Evolutionary conservation across 2,113 vertebrate genomes (phyloP).

Genomic region (Murina feae): DNA sequence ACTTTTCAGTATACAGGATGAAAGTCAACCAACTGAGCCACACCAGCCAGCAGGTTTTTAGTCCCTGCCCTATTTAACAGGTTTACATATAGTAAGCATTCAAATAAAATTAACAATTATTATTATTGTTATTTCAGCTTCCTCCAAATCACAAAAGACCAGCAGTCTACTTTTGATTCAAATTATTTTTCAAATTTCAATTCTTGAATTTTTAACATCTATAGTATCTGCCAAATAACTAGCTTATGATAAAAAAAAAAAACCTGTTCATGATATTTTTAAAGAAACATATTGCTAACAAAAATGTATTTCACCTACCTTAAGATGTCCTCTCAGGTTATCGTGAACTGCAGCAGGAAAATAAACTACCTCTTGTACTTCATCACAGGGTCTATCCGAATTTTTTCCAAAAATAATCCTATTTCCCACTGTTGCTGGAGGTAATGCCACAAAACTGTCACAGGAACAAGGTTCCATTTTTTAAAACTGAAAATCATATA

Average conservation of each 20-base stretch:
- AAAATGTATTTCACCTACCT: slow-evolving; percentile 81
- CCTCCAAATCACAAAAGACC: slow-evolving; percentile 2
- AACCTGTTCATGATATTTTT: not conserved
- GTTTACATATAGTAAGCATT: not conserved
- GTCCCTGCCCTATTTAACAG: not conserved
- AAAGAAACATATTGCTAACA: slow-evolving; percentile 5
- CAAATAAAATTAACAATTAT: slow-evolving; percentile 21
- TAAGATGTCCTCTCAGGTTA: slow-evolving; percentile 78
- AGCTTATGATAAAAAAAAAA: not conserved
- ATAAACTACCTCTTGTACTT: slow-evolving; percentile 93
- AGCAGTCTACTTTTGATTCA: slow-evolving; percentile 5
- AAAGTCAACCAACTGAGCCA: too few relatives aligned
- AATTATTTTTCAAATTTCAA: slow-evolving; percentile 34
- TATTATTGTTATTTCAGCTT: not conserved
- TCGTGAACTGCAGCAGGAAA: slow-evolving; percentile 82
- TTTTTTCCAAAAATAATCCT: slow-evolving; percentile 94
- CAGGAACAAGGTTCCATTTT: slow-evolving; percentile 86
- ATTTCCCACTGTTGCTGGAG: slow-evolving; percentile 85
- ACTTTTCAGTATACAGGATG: too few relatives aligned
- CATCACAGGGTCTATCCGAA: slow-evolving; percentile 92
- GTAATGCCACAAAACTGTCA: slow-evolving; percentile 95
- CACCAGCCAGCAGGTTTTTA: not conserved
- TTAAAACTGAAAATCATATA: not conserved
- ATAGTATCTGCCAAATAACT: slow-evolving; percentile 1
- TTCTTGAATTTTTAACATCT: slow-evolving; percentile 40